Conservation (phyloP, 2,888 invertebrate species). For the Tuta absoluta region DNA sequence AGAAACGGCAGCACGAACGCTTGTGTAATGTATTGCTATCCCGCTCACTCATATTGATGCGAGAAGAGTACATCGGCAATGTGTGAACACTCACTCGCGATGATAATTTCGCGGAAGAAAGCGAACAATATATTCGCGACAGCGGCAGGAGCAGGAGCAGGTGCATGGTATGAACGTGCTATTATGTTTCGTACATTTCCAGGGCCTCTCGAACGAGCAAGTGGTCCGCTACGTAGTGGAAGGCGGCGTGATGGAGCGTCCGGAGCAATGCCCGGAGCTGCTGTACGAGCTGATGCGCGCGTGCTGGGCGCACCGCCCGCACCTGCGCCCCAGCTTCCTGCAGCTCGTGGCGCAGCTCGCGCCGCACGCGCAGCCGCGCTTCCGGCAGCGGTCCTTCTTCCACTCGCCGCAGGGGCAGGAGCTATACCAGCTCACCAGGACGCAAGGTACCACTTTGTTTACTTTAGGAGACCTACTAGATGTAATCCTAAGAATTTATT, state of each 20-base stretch:
- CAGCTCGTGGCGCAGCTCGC: slow-evolving; percentile 88
- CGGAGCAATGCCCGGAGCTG: slow-evolving; percentile 96
- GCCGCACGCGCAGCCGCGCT: slow-evolving; percentile 82
- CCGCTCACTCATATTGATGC: too few relatives aligned
- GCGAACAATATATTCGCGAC: too few relatives aligned
- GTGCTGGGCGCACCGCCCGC: slow-evolving; percentile 94
- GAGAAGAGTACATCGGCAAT: too few relatives aligned
- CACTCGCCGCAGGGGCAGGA: slow-evolving; percentile 83
- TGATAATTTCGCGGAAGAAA: too few relatives aligned
- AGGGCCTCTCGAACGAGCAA: slow-evolving; percentile 96
- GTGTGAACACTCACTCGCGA: too few relatives aligned
- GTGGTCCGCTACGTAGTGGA: slow-evolving; percentile 94
- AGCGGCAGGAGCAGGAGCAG: too few relatives aligned
- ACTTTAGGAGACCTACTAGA: slow-evolving; percentile 51
- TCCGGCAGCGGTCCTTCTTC: slow-evolving; percentile 83
- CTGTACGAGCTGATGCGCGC: slow-evolving; percentile 94
- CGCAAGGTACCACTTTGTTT: too few relatives aligned
- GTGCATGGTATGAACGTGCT: too few relatives aligned
- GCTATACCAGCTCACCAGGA: slow-evolving; percentile 69
- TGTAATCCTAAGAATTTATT: too few relatives aligned
- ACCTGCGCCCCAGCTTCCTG: slow-evolving; percentile 91
- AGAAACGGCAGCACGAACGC: too few relatives aligned
- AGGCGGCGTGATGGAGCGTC: slow-evolving; percentile 96
- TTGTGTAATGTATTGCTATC: too few relatives aligned
- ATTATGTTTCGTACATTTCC: slow-evolving; percentile 31